Conservation (phyloP, 92 coral and sea anemone genomes). For the Galaxea fascicularis region DNA sequence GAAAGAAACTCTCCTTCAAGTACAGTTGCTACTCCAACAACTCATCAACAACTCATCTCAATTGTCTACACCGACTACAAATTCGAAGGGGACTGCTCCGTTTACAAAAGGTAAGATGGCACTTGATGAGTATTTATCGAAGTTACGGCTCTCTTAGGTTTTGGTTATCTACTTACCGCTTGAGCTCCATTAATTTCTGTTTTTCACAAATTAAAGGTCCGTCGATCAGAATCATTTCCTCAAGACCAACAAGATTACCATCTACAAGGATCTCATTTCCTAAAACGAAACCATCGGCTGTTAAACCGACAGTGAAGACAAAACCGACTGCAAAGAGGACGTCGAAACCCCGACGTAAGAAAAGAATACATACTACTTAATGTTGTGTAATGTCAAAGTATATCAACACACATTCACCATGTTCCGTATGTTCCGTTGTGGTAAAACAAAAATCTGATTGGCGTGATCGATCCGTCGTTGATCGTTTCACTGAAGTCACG, state of each 20-base stretch:
- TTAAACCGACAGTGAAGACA: background rate
- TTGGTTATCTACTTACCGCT: background rate
- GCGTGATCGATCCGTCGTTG: no score
- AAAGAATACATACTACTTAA: background rate
- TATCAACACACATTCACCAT: no score
- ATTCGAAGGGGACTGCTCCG: background rate
- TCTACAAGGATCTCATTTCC: background rate
- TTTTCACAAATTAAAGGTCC: background rate
- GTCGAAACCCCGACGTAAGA: background rate
- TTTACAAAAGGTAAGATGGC: background rate
- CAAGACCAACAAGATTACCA: constrained; percentile 14
- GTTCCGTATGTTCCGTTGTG: no score
- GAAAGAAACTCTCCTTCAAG: background rate
- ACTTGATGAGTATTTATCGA: no score
- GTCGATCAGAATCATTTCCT: background rate
- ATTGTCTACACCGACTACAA: background rate
- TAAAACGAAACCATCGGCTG: background rate
- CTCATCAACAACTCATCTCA: background rate
- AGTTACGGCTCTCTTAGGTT: no score
- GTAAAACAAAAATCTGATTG: no score
- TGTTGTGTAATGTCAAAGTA: no score
- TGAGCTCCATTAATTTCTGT: no score
- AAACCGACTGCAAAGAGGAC: background rate
- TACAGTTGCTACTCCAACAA: background rate
- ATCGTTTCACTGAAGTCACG: no score